These are phyloP conservation scores for Aegithalos caudatus DNA, from an alignment of 2,113 vertebrate species.

Conservation along the genomic window DNA sequence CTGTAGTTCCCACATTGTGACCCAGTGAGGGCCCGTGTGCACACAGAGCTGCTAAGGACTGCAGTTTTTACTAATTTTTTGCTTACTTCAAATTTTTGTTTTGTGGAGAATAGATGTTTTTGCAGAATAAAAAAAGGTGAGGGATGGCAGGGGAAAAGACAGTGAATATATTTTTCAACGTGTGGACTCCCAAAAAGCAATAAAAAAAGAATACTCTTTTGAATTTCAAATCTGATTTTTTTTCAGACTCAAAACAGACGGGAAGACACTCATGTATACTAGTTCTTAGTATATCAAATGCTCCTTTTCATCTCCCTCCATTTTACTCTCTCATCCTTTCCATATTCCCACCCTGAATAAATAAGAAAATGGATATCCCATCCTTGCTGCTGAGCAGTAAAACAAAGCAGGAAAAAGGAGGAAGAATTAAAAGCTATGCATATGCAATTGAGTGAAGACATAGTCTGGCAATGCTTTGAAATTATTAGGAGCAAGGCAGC, in stretches of 20 bases:
- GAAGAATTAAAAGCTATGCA: not conserved
- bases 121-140: not conserved
- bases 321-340: not conserved
- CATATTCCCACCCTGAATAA: not conserved
- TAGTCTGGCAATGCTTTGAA: not conserved
- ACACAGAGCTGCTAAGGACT: not conserved
- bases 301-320: not conserved
- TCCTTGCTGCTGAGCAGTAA: not conserved
- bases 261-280: not conserved
- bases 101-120: not conserved
- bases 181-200: not conserved
- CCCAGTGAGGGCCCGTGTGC: fast-evolving
- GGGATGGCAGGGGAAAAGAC: fast-evolving
- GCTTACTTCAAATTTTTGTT: not conserved
- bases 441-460: not conserved
- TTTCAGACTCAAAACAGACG: not conserved
- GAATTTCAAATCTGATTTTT: not conserved
- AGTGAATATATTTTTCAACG: not conserved
- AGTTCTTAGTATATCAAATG: not conserved
- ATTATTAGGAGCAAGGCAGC: not conserved
- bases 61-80: not conserved
- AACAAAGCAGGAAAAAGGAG: not conserved
- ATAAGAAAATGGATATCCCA: not conserved
- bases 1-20: not conserved
- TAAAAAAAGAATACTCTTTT: not conserved